Evolutionary conservation across 1,140 invertebrate genomes (phyloP).

Genomic region (Drosophila ercepeae): DNA sequence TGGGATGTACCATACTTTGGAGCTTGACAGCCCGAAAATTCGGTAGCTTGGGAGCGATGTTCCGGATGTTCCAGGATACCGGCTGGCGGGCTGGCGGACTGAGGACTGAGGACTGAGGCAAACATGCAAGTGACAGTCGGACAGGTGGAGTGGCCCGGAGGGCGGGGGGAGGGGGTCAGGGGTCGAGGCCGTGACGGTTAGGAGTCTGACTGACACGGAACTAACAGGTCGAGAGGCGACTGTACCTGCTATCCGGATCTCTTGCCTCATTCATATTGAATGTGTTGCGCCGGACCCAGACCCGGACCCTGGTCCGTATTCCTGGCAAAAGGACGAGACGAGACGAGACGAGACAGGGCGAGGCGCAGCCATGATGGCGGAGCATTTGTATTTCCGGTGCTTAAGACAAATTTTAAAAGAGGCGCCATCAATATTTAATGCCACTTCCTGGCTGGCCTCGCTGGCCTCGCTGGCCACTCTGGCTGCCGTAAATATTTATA

Average conservation of each 20-base stretch:
- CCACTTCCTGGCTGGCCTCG: slow-evolving; percentile 61
- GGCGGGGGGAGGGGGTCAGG: neutral
- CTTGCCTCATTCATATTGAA: slow-evolving; percentile 64
- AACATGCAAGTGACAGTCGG: slow-evolving; percentile 72
- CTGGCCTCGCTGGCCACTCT: slow-evolving; percentile 45
- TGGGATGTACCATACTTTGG: slow-evolving; percentile 49
- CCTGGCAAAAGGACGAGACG: neutral
- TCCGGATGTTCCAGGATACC: slow-evolving; percentile 19
- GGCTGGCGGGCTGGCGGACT: slow-evolving; percentile 28
- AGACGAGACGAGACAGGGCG: neutral
- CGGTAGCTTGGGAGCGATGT: neutral
- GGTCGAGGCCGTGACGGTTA: neutral
- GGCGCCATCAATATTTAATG: slow-evolving; percentile 72
- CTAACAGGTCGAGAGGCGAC: slow-evolving; percentile 54
- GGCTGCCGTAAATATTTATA: slow-evolving; percentile 17
- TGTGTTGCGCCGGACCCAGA: slow-evolving; percentile 47
- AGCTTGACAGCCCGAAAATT: slow-evolving; percentile 30
- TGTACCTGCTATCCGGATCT: slow-evolving; percentile 49
- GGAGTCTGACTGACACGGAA: slow-evolving; percentile 7
- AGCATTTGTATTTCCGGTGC: slow-evolving; percentile 77
- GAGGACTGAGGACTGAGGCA: too few relatives aligned
- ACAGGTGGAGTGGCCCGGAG: slow-evolving; percentile 26
- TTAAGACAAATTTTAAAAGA: slow-evolving; percentile 81
- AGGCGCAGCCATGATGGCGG: neutral
- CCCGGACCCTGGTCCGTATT: slow-evolving; percentile 16